These are phyloP conservation scores for Amaurobius ferox DNA, from an alignment of 2,888 invertebrate genomes.

Conservation along the genomic window DNA sequence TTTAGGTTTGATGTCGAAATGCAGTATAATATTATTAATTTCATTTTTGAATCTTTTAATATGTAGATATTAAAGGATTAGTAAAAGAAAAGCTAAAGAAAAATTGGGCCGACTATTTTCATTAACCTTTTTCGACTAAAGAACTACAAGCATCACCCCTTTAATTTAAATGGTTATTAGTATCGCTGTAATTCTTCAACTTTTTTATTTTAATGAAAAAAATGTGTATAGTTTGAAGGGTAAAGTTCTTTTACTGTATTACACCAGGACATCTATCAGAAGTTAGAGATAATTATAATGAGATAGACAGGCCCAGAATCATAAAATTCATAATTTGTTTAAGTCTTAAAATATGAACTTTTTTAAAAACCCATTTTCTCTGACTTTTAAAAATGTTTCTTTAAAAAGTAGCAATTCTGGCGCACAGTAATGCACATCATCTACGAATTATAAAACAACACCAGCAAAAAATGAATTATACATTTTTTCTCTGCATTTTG, in stretches of 20 bases:
- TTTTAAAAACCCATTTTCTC: neutral
- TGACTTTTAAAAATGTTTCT: conserved; percentile 32
- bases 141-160: neutral
- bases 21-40: no score
- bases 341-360: conserved; percentile 1
- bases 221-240: neutral
- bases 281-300: neutral
- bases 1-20: no score
- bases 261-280: neutral
- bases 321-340: conserved; percentile 13
- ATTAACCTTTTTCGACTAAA: neutral
- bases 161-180: neutral
- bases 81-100: no score
- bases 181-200: neutral
- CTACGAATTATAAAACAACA: conserved; percentile 55
- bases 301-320: neutral
- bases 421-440: conserved; percentile 39
- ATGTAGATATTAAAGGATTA: no score
- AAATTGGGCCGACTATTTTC: no score
- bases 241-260: conserved; percentile 14
- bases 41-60: no score
- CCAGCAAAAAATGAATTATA: conserved; percentile 27
- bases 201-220: neutral
- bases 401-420: conserved; percentile 22
- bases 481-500: conserved; percentile 27